Base-by-base conservation (phyloP, 2,797 vertebrate genomes). In the Dromococcyx pavoninus region DNA sequence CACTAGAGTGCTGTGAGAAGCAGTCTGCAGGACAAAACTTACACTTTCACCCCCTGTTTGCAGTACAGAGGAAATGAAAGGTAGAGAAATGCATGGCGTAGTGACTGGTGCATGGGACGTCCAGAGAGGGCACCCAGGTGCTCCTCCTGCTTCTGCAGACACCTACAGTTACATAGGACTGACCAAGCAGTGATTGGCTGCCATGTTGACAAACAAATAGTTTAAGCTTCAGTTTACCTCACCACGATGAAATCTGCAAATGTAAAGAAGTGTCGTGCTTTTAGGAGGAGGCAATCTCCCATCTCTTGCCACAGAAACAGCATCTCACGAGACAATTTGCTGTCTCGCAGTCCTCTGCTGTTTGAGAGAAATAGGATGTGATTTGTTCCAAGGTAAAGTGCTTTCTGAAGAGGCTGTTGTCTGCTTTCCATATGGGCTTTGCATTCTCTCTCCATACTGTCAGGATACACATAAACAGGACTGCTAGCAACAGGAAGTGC, bases 401-500 rank as follows among this genome's bases (percentile, higher is more conserved):
- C 64, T 93, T 93, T 92, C 91, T 96, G 77, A 94, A 96, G 91
- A 94, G 84, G 74, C 67, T 76, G 77, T n/a, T 61, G 61, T 77
- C 30, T 41, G 92, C 70, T 75, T 62, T 89, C 91, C 94, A 95
- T 95, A 94, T 88, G 92, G 86, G 83, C 90, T 91, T 73, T 86
- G 91, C 93, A 75, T 90, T 84, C 46, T 77, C 70, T 35, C 81
- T 70, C 92, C 89, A 73, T 91, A 84, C 70, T 54, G 54, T 75
- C 33, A 56, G 83, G 51, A 73, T n/a, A 60, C 74, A 8, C 66
- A 96, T 62, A 12, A 53, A 30, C 41, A 62, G 81, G 60, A 6
- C 84, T 94, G 86, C 86, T 92, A 93, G 86, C 92, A 76, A 35
- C 88, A 92, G 92, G 92, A 95, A 95, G 91, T 65, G 46, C 83